Evolutionary conservation across 1,140 invertebrate species (phyloP), one percentile per base, ranked within the genome.

Genomic region (Listronotus oregonensis): DNA sequence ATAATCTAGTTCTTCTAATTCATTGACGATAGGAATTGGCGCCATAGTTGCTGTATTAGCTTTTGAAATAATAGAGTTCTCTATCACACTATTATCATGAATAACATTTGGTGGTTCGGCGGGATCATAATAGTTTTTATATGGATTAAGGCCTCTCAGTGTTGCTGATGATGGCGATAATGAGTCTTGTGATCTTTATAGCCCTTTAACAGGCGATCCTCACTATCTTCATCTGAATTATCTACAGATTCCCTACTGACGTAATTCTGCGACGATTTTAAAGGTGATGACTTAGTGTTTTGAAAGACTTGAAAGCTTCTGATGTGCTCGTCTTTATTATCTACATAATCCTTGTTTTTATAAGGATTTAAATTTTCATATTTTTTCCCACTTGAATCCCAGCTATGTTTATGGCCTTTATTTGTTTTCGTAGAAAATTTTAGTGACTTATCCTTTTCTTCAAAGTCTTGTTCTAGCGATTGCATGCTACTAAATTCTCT

Each of bases 21-120:
- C 82, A 73, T 84, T 81, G 15, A 77, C 62, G 60, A 85, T 85
- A 7, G 80, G 81, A 37, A 60, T 73, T 27, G 79, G 71, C 71
- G 78, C 31, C 15, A 56, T 62, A 14, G n/a, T 14, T 39, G 4
- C 39, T 49, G 21, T 55, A 18, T 64, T 27, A 27, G 15, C 18
- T 21, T 12, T 21, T 37, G 34, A 37, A 10, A 7, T 12, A 10
- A 1, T 37, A 37, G 1, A 3, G 7, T 37, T 12, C 11, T 12
- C 11, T 37, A 37, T 9, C 11, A 37, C 2, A 8, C 8, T 12
- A 37, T 37, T 12, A 37, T 37, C 34, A 15, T 44, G 5, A 18
- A 7, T 8, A 44, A 2, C 17, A 44, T n/a, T 44, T 15, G 17
- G 7, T 44, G 17, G 1, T 14, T 44, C 54, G 34, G 68, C 15